phyloP scores from a whole-genome alignment of 2,113 vertebrate genomes.

The Apodemus speciosus region DNA sequence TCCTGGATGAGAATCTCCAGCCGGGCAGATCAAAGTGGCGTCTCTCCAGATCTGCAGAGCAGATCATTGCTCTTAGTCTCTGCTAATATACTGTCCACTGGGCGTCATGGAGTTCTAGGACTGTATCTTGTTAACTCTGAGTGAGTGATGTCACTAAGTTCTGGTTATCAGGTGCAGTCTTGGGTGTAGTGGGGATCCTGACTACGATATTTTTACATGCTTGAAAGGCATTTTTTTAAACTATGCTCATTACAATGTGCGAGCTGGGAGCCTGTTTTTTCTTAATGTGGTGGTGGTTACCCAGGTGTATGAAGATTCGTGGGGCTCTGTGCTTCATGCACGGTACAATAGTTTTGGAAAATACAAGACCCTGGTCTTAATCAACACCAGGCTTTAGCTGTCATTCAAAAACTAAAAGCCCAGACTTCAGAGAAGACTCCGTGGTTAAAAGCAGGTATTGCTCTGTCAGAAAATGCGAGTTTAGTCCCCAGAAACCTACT shows the following conservation, averaged over 20 bases:
- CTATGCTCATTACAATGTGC: neutral
- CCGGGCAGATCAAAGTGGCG: neutral
- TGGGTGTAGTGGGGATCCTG: neutral
- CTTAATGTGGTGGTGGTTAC: neutral
- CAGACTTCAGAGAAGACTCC: neutral
- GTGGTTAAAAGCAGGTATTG: neutral
- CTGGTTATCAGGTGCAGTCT: neutral
- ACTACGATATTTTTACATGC: neutral
- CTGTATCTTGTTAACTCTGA: too few species aligned
- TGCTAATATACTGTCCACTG: neutral
- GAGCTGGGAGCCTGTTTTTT: neutral
- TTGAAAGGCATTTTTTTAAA: neutral
- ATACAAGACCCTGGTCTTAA: neutral
- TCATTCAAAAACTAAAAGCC: neutral
- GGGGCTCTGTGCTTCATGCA: neutral
- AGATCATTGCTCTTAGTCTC: neutral
- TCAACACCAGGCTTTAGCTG: neutral
- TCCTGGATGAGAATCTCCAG: neutral
- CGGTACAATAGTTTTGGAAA: neutral
- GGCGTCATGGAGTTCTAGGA: neutral
- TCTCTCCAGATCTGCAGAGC: neutral
- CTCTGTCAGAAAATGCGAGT: neutral
- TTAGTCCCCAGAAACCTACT: neutral
- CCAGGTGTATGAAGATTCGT: neutral
- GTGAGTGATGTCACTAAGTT: neutral